Evolutionary conservation across 1,140 invertebrate genomes (phyloP), one percentile per base, ranked within the genome.

Genomic region (Lordiphosa mommai): DNA sequence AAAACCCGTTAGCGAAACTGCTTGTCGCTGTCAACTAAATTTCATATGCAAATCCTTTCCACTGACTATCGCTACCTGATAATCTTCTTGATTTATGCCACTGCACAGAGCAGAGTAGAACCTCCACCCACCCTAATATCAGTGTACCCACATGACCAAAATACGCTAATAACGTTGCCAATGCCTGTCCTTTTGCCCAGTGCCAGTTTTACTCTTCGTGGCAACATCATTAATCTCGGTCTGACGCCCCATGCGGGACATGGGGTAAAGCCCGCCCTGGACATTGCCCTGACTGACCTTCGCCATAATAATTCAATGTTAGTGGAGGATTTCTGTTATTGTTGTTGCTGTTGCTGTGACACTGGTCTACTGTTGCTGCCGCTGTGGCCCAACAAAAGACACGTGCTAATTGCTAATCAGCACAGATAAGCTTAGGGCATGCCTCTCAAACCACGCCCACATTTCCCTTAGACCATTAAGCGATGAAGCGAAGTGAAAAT

Each of bases 381-480:
- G n/a, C n/a, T 46, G 55, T 17, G 51, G 37, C 23, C 14, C 34
- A 37, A 59, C 41, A 52, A 40, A 64, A 56, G 73, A 77, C 73
- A 77, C 72, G 72, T 77, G 73, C 73, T 77, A 77, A 77, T 77
- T 77, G 73, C 73, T 77, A 77, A 77, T 77, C 73, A 79, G 52
- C 38, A 29, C 55, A 69, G 73, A 77, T 77, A 77, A 79, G 56
- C 47, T 58, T 27, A 40, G 27, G 34, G 40, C 27, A 59, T 46
- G 48, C 41, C 53, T 33, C 44, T 33, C 23, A 1, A 33, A 13
- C 27, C 65, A 36, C 38, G 43, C 48, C 27, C 20, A 37, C 17
- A 50, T 17, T 20, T 14, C 16, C 10, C 16, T 17, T 49, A 13
- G 16, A 14, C 49, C 71, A 73, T 73, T 67, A 61, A 33, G 49